Evolutionary conservation across 2,113 vertebrate genomes (phyloP).

Genomic region (Cervus canadensis): DNA sequence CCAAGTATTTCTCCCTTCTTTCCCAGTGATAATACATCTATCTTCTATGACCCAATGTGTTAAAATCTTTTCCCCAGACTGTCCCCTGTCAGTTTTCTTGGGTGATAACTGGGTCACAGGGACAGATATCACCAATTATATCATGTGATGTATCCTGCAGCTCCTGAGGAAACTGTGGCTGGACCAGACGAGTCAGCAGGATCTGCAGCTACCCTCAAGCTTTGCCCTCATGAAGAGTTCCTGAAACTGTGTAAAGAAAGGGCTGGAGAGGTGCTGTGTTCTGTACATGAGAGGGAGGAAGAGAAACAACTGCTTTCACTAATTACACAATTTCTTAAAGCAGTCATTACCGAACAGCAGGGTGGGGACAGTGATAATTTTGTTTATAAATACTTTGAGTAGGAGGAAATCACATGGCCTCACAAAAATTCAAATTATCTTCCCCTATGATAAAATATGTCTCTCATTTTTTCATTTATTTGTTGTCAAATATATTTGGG

Average conservation of each 20-base stretch:
- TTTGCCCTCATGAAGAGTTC: constrained; percentile 36
- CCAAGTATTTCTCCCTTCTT: neutral
- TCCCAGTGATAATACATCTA: neutral
- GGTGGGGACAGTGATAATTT: too few relatives aligned
- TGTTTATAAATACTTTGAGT: neutral
- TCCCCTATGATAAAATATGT: neutral
- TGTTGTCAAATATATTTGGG: neutral
- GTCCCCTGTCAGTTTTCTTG: neutral
- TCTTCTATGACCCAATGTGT: neutral
- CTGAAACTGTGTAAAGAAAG: neutral
- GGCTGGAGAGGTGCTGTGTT: neutral
- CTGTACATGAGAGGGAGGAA: neutral
- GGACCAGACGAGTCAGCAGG: neutral
- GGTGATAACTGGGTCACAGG: neutral
- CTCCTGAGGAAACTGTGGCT: rapidly evolving
- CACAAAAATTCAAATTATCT: neutral
- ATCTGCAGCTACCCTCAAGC: constrained; percentile 2
- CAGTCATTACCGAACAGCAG: too few relatives aligned
- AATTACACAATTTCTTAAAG: neutral
- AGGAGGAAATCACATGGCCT: neutral
- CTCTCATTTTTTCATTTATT: neutral
- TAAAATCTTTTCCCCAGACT: neutral
- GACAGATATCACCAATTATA: neutral
- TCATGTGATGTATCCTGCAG: neutral
- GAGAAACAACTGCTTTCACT: neutral